Conservation (phyloP, 2,113 vertebrate species). For the Pterocles burchelli region DNA sequence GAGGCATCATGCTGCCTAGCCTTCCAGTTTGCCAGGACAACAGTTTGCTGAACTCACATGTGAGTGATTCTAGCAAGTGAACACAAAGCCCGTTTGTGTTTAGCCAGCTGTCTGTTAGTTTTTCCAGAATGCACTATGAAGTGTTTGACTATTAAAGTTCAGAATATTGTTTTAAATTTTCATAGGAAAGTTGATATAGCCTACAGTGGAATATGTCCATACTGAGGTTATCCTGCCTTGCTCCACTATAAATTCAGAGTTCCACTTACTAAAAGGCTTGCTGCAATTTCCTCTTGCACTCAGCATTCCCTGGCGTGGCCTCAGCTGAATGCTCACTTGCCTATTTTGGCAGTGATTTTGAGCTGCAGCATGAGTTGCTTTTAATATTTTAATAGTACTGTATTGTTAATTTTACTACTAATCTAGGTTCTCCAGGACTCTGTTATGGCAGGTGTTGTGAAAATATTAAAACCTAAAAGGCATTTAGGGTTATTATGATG, state of each 20-base stretch:
- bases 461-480: neutral
- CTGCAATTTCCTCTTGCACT: neutral
- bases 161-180: neutral
- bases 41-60: neutral
- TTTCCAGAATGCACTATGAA: neutral
- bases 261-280: neutral
- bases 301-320: neutral
- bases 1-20: neutral
- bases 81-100: neutral
- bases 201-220: neutral
- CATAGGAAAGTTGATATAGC: neutral
- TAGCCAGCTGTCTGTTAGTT: neutral
- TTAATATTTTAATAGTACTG: neutral
- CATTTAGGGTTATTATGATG: neutral
- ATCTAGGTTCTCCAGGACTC: neutral
- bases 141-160: neutral
- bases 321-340: slow-evolving; percentile 7
- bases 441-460: neutral
- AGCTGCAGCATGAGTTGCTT: neutral
- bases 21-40: neutral
- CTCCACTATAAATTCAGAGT: neutral
- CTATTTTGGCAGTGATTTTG: slow-evolving; percentile 17
- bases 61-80: neutral
- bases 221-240: neutral
- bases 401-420: neutral